A percentile compares a stretch with the other conserved stretches of the same genome.
Conservation (phyloP, 2,113 vertebrate genomes). For the Siniperca knerii region DNA sequence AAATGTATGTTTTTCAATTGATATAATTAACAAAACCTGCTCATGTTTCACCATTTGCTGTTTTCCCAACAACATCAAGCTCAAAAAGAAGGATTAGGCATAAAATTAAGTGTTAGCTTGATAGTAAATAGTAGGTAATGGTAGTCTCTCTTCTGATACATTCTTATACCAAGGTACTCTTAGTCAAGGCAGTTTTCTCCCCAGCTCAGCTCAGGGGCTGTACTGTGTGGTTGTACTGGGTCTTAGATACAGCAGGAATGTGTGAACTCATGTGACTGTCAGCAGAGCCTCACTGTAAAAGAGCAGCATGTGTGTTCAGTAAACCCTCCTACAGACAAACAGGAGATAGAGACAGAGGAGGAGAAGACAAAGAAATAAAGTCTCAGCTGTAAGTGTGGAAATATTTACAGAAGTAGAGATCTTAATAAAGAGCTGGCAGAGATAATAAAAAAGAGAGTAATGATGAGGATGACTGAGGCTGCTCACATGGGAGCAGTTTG, state of each 20-base stretch:
- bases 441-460: constrained; percentile 24
- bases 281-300: constrained; percentile 1
- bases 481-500: constrained; percentile 50
- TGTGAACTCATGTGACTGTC: constrained; percentile 25
- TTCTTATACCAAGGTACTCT: background rate
- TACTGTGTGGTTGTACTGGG: background rate
- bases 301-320: constrained; percentile 6
- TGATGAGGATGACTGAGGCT: constrained; percentile 19
- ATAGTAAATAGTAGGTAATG: background rate
- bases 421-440: constrained; percentile 19
- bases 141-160: background rate
- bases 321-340: constrained; percentile 2
- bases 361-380: constrained; percentile 7
- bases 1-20: background rate
- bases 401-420: constrained; percentile 38
- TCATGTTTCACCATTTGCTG: background rate
- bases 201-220: background rate
- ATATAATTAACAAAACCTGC: background rate
- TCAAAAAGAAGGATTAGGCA: background rate
- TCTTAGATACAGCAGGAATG: constrained; percentile 1
- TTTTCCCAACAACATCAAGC: background rate
- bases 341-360: background rate
- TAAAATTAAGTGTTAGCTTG: background rate
- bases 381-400: constrained; percentile 11
- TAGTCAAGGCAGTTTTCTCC: background rate